Conservation (phyloP, 2,113 vertebrate species). For the Anoura caudifer region DNA sequence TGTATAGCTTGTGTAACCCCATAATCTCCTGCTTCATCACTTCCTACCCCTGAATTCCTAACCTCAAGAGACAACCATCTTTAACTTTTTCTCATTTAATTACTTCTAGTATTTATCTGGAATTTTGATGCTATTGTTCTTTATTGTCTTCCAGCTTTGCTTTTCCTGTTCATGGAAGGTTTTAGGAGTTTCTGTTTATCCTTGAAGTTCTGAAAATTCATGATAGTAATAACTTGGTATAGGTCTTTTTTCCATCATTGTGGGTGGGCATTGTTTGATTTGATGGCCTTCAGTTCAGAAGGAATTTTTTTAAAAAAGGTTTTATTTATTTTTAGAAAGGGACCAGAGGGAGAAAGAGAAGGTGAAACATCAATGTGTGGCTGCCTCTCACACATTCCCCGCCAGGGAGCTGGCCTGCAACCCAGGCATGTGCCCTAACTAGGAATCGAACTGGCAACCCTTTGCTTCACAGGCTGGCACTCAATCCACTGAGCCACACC, state of each 20-base stretch:
- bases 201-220: neutral
- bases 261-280: neutral
- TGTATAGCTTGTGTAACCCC: neutral
- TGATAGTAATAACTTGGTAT: neutral
- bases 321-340: no score
- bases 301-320: neutral
- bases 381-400: no score
- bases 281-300: neutral
- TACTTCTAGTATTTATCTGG: neutral
- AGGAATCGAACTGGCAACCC: no score
- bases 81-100: neutral
- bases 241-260: neutral
- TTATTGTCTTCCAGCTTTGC: neutral
- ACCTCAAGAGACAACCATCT: neutral
- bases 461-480: no score
- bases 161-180: neutral
- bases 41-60: neutral
- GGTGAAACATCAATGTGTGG: no score
- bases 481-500: no score
- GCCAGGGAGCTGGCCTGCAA: no score
- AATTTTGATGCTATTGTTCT: neutral
- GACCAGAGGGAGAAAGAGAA: no score
- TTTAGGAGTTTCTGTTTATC: neutral
- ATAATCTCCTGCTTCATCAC: rapidly evolving
- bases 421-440: no score